phyloP scores from a whole-genome alignment of 2,797 vertebrate genomes.

The Tragelaphus oryx region DNA sequence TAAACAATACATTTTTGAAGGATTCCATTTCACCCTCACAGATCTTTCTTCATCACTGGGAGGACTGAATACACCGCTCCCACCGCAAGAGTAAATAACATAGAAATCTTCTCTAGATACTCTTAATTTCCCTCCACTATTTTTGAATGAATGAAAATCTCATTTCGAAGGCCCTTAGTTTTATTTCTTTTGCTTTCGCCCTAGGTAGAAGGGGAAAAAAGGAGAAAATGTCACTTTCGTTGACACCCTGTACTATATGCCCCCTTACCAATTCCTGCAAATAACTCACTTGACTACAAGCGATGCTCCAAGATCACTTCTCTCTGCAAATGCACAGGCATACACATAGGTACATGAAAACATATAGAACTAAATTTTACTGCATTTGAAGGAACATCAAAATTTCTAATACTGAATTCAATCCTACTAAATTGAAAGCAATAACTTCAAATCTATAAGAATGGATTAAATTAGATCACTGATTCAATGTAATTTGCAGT shows the following conservation, averaged over 20 bases:
- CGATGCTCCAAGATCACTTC: background rate
- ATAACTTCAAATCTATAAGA: slow-evolving; percentile 59
- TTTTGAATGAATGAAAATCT: slow-evolving; percentile 19
- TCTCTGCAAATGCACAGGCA: background rate
- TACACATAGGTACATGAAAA: background rate
- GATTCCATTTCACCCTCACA: background rate
- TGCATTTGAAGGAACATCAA: slow-evolving; percentile 46
- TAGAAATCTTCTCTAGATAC: slow-evolving; percentile 29
- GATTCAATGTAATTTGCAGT: slow-evolving; percentile 50
- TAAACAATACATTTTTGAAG: background rate
- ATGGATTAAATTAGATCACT: slow-evolving; percentile 59
- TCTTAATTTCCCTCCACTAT: background rate
- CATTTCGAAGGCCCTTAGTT: slow-evolving; percentile 35
- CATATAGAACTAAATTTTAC: slow-evolving; percentile 34
- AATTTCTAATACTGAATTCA: slow-evolving; percentile 59
- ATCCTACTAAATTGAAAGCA: slow-evolving; percentile 65
- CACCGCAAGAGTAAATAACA: background rate
- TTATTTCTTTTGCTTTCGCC: slow-evolving; percentile 21
- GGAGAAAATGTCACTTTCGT: background rate
- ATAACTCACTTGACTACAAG: background rate
- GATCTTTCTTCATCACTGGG: background rate
- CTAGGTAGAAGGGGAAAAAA: background rate
- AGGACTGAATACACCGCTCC: background rate
- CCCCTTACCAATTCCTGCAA: background rate
- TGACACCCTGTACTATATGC: background rate